phyloP scores from a whole-genome alignment of 1,140 invertebrate genomes.

The Conus ventricosus region DNA sequence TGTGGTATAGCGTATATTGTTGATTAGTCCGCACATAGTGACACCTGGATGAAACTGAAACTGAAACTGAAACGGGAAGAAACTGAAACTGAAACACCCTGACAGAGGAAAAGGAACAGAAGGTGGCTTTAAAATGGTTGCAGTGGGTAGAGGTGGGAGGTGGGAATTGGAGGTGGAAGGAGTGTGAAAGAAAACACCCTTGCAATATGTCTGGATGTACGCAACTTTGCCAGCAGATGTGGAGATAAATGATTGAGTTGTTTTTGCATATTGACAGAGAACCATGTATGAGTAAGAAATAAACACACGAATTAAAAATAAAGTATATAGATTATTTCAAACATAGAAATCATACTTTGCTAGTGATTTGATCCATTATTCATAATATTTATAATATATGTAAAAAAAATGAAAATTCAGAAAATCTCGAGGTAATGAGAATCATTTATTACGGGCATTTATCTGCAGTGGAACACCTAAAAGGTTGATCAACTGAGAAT shows the following conservation, averaged over 20 bases:
- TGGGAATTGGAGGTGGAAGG: no score
- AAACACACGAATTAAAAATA: background rate
- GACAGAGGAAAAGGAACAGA: no score
- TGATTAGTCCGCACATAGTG: no score
- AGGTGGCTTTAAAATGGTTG: no score
- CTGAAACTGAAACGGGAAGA: no score
- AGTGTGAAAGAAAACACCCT: no score
- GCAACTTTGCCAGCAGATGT: no score
- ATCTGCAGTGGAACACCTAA: conserved; percentile 36
- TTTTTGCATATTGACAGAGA: background rate
- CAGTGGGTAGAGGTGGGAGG: no score
- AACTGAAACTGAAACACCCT: no score
- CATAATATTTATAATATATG: background rate
- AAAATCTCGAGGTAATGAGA: conserved; percentile 44
- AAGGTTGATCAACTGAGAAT: conserved; percentile 25
- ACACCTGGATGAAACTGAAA: no score
- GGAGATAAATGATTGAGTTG: background rate
- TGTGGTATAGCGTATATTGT: no score
- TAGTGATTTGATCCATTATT: background rate
- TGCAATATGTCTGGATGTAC: no score
- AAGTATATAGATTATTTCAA: background rate
- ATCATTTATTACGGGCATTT: conserved; percentile 51
- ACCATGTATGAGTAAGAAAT: background rate
- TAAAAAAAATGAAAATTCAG: background rate
- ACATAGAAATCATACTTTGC: conserved; percentile 2